Conservation (phyloP, 1,140 invertebrate species). For the Drosophila tropicalis region DNA sequence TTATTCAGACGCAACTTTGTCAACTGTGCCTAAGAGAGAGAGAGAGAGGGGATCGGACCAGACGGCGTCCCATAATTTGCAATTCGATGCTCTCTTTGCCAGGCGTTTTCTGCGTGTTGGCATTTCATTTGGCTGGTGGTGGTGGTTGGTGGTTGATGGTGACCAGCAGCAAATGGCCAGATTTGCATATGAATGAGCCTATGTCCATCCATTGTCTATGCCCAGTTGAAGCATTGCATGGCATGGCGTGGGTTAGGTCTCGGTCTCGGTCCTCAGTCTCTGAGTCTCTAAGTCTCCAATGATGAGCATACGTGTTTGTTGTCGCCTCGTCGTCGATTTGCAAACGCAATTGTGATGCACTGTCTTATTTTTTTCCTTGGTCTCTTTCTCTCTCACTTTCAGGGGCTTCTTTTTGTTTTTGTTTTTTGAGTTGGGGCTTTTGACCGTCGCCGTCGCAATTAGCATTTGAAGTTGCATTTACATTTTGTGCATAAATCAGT, state of each 20-base stretch:
- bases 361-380: slow-evolving; percentile 42
- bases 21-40: slow-evolving; percentile 23
- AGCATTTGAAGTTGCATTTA: slow-evolving; percentile 81
- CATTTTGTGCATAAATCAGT: slow-evolving; percentile 75
- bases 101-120: slow-evolving; percentile 71
- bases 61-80: slow-evolving; percentile 62
- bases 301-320: slow-evolving; percentile 49
- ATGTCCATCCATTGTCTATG: neutral
- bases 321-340: slow-evolving; percentile 58
- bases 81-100: slow-evolving; percentile 81
- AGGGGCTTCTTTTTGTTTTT: neutral
- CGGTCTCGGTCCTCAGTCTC: too few relatives aligned
- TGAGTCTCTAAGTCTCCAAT: neutral
- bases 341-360: slow-evolving; percentile 74
- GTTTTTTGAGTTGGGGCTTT: slow-evolving; percentile 46
- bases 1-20: slow-evolving; percentile 62
- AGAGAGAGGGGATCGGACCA: neutral
- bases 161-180: slow-evolving; percentile 44
- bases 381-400: slow-evolving; percentile 4
- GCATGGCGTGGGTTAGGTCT: slow-evolving; percentile 36
- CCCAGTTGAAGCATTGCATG: neutral
- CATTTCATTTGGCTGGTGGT: slow-evolving; percentile 72
- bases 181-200: slow-evolving; percentile 78
- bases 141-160: slow-evolving; percentile 29
- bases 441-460: slow-evolving; percentile 79